phyloP scores from a whole-genome alignment of 1,140 invertebrate species.

The Drosophila gunungcola region DNA sequence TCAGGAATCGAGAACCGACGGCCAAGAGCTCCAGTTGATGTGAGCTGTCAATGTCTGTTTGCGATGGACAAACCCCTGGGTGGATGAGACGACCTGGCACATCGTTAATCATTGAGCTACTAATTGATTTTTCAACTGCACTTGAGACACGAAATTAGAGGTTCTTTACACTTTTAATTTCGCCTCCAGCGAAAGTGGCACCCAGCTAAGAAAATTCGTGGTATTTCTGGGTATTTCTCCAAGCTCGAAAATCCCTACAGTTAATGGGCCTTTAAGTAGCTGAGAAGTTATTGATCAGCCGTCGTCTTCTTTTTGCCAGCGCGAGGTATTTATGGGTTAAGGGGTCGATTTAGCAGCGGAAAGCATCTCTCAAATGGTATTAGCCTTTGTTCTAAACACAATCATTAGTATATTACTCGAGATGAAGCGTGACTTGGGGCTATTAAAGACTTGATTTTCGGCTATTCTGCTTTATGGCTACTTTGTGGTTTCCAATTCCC shows the following conservation, averaged over 20 bases:
- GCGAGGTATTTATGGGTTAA: slow-evolving; percentile 52
- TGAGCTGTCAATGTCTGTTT: slow-evolving; percentile 68
- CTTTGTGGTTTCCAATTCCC: slow-evolving; percentile 36
- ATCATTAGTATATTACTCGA: slow-evolving; percentile 42
- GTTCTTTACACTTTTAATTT: slow-evolving; percentile 77
- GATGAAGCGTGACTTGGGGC: slow-evolving; percentile 42
- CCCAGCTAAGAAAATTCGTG: slow-evolving; percentile 19
- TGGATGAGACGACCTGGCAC: slow-evolving; percentile 18
- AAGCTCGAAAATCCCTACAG: slow-evolving; percentile 27
- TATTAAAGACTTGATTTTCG: slow-evolving; percentile 53
- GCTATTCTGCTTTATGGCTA: slow-evolving; percentile 17
- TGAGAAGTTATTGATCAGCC: slow-evolving; percentile 69
- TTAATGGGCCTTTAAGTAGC: slow-evolving; percentile 75
- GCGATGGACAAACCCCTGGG: slow-evolving; percentile 27
- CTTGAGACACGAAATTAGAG: slow-evolving; percentile 52
- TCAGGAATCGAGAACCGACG: background rate
- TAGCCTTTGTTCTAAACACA: slow-evolving; percentile 32
- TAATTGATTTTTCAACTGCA: slow-evolving; percentile 75
- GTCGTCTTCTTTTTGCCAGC: slow-evolving; percentile 10
- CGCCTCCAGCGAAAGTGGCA: slow-evolving; percentile 66
- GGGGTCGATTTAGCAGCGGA: slow-evolving; percentile 40
- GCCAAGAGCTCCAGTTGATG: slow-evolving; percentile 45
- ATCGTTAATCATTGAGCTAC: slow-evolving; percentile 70
- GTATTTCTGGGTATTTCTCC: slow-evolving; percentile 20
- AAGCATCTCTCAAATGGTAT: slow-evolving; percentile 16